Conservation (phyloP, 2,888 invertebrate species). For the Criorhina ranunculi region DNA sequence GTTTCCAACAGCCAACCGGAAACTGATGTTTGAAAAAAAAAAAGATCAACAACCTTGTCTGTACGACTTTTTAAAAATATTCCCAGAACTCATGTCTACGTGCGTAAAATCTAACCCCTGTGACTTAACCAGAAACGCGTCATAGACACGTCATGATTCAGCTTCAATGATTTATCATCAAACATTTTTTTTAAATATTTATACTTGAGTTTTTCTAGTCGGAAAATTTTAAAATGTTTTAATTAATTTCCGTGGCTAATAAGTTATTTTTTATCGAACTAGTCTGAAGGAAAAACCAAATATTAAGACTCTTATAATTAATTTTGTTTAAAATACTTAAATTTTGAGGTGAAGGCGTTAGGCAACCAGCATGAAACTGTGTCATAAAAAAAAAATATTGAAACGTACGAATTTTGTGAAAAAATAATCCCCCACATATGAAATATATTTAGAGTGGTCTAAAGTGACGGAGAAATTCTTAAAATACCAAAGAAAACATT, state of each 20-base stretch:
- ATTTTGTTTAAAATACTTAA: too few relatives aligned
- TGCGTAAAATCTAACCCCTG: constrained; percentile 22
- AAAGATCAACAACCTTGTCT: constrained; percentile 23
- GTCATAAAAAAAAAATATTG: not conserved
- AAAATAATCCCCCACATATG: not conserved
- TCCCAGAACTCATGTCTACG: constrained; percentile 28
- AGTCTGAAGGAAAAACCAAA: not conserved
- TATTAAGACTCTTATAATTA: not conserved
- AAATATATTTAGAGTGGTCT: constrained; percentile 16
- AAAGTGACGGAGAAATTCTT: constrained; percentile 3
- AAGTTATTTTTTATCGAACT: too few relatives aligned
- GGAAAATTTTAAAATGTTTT: not conserved
- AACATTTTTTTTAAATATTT: not conserved
- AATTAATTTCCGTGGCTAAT: not conserved
- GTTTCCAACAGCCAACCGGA: constrained; percentile 33
- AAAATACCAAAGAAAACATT: constrained; percentile 4
- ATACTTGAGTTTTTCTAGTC: not conserved
- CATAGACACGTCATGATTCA: constrained; percentile 51
- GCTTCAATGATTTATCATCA: constrained; percentile 36
- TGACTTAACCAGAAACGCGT: constrained; percentile 21
- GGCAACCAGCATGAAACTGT: not conserved
- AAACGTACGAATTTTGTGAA: not conserved
- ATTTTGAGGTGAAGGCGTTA: not conserved
- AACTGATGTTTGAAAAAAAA: not conserved
- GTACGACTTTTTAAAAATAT: constrained; percentile 13